Conservation (phyloP, 2,888 invertebrate species). For the Micoletzkya japonica region DNA sequence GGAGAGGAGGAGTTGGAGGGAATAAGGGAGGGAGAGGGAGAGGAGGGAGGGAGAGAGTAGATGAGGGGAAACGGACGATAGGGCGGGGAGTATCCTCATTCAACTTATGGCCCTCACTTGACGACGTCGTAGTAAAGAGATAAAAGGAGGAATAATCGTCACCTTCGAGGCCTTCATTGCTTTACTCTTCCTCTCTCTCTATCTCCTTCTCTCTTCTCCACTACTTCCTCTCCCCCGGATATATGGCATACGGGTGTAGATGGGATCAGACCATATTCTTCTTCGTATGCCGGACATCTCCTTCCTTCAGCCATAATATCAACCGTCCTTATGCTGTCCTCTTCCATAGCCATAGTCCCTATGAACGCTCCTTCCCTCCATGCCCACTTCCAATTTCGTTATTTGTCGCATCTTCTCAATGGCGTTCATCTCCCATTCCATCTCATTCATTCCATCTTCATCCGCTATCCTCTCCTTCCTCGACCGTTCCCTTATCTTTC, state of each 20-base stretch:
- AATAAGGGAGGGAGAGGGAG: neutral
- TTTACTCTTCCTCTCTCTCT: neutral
- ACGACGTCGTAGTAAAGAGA: neutral
- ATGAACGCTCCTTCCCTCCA: neutral
- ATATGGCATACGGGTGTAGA: no score
- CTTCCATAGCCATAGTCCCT: no score
- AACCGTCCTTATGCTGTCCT: no score
- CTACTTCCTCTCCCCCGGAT: no score
- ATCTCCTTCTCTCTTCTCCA: neutral
- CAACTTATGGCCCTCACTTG: neutral
- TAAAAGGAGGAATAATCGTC: neutral
- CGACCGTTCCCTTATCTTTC: conserved; percentile 1
- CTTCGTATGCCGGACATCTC: no score
- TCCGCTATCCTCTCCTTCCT: conserved; percentile 8
- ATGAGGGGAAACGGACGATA: neutral
- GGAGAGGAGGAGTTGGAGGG: neutral
- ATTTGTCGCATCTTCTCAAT: no score
- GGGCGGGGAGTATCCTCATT: neutral
- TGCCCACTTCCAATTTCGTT: no score
- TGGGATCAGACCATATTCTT: no score
- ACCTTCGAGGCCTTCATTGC: neutral
- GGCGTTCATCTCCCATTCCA: neutral
- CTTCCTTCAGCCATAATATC: no score
- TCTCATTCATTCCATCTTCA: no score
- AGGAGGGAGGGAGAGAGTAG: neutral